These are phyloP conservation scores for Eriosoma lanigerum DNA, from an alignment of 1,140 invertebrate species.

Conservation along the genomic window DNA sequence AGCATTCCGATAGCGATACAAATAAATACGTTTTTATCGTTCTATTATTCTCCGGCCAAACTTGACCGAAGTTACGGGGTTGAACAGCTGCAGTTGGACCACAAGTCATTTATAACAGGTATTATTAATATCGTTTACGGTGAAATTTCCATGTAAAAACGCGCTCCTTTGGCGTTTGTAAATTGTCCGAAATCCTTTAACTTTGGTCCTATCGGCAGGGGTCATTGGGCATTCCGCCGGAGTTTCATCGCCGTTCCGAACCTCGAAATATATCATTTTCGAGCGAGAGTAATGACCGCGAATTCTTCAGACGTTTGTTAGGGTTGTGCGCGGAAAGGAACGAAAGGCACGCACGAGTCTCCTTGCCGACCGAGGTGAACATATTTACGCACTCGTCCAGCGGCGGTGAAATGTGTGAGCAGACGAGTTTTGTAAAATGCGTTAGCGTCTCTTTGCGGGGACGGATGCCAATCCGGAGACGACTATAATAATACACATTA, in stretches of 20 bases:
- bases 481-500: too few relatives aligned
- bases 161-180: background rate
- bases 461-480: too few relatives aligned
- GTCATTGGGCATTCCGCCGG: slow-evolving; percentile 30
- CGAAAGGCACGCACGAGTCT: slow-evolving; percentile 2
- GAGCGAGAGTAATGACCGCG: slow-evolving; percentile 23
- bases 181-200: slow-evolving; percentile 27
- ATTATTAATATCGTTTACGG: too few relatives aligned
- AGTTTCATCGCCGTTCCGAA: background rate
- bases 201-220: too few relatives aligned
- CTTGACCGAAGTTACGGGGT: too few relatives aligned
- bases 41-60: too few relatives aligned
- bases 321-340: background rate
- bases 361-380: slow-evolving; percentile 23
- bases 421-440: slow-evolving; percentile 19
- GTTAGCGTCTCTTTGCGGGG: too few relatives aligned
- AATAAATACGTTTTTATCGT: too few relatives aligned
- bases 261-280: slow-evolving; percentile 22
- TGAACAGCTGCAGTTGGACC: too few relatives aligned
- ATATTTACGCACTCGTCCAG: background rate
- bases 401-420: too few relatives aligned
- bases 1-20: too few relatives aligned
- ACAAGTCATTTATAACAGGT: too few relatives aligned
- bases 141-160: background rate
- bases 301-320: slow-evolving; percentile 36